Evolutionary conservation across 2,797 vertebrate species (phyloP).

Genomic region (Manis javanica): DNA sequence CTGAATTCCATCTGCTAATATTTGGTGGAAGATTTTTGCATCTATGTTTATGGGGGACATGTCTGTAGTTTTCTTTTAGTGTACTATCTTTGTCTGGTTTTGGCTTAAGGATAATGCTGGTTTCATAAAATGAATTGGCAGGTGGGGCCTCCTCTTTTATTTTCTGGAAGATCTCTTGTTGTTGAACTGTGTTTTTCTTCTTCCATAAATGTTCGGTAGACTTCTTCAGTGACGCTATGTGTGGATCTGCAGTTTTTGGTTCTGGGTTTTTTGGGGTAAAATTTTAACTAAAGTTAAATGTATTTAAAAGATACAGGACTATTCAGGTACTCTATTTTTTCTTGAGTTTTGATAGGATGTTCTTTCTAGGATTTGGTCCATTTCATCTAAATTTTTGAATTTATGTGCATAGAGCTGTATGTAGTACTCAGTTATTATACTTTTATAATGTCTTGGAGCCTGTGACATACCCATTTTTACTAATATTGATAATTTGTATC

Average conservation of each 20-base stretch:
- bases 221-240: neutral
- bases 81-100: neutral
- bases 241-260: neutral
- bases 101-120: neutral
- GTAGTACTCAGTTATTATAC: neutral
- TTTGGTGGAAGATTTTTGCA: neutral
- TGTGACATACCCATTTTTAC: neutral
- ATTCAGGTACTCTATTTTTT: neutral
- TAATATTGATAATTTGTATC: neutral
- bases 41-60: neutral
- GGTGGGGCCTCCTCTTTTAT: neutral
- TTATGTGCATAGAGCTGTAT: neutral
- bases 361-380: neutral
- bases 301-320: neutral
- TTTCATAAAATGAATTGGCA: conserved; percentile 4
- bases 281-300: neutral
- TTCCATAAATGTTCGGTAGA: neutral
- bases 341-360: neutral
- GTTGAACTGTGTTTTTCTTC: neutral
- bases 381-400: neutral
- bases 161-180: neutral
- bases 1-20: neutral
- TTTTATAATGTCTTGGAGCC: neutral
- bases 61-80: neutral
- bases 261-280: neutral